Conservation (phyloP, 2,797 vertebrate genomes). For the Luscinia luscinia region DNA sequence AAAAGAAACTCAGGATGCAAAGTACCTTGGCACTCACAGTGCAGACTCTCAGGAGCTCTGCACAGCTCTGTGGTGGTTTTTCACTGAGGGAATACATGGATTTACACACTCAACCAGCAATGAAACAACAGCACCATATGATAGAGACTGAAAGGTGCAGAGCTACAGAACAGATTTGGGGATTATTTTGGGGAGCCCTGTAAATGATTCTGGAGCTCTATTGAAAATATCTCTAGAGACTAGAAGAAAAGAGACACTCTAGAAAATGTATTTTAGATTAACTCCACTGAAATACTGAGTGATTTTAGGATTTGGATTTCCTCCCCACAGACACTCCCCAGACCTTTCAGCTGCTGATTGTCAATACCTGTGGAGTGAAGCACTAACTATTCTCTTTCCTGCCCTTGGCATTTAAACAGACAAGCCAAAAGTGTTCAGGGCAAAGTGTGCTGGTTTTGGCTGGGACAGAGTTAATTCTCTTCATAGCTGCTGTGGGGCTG, state of each 20-base stretch:
- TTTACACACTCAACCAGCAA: neutral
- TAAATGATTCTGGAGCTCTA: neutral
- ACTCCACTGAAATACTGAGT: neutral
- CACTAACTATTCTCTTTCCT: neutral
- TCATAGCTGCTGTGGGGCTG: neutral
- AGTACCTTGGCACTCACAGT: neutral
- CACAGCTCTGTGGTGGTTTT: neutral
- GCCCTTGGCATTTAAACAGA: neutral
- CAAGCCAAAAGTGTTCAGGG: neutral
- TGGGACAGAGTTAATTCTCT: neutral
- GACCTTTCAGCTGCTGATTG: neutral
- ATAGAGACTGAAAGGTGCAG: neutral
- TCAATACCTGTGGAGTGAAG: neutral
- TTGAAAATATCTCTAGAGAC: neutral
- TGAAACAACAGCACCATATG: neutral
- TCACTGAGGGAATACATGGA: neutral
- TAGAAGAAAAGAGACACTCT: neutral
- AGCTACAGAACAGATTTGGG: neutral
- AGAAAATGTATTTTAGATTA: neutral
- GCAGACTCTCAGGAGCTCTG: neutral
- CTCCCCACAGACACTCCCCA: rapidly evolving
- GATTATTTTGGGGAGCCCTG: neutral
- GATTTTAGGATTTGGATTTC: neutral
- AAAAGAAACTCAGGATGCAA: neutral
- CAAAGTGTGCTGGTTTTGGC: neutral